Evolutionary conservation across 2,888 invertebrate species (phyloP).

Genomic region (Platycnemis pennipes): DNA sequence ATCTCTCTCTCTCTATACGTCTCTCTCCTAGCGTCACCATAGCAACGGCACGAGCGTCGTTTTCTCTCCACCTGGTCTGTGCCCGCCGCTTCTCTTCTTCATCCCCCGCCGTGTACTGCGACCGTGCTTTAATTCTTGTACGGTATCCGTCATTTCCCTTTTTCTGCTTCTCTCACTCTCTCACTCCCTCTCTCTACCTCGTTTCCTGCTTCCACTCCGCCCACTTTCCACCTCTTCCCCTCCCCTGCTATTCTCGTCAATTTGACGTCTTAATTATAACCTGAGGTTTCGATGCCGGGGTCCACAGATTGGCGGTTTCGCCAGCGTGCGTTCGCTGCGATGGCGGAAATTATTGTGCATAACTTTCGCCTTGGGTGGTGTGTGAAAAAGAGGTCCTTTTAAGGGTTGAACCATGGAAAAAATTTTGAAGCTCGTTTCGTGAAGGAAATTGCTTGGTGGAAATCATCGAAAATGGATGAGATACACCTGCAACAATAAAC

Average conservation of each 20-base stretch:
- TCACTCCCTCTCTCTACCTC: not conserved
- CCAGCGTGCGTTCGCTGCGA: not conserved
- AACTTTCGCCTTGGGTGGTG: not conserved
- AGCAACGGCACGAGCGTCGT: conserved; percentile 57
- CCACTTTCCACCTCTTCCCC: not conserved
- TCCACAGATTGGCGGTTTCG: not conserved
- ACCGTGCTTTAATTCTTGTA: not conserved
- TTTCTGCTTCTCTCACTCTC: not conserved
- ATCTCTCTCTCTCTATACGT: not conserved
- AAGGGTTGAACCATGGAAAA: not conserved
- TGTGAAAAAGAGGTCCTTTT: not conserved
- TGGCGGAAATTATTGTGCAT: conserved; percentile 9
- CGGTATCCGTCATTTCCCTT: not conserved
- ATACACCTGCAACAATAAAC: not conserved
- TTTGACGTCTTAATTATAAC: conserved; percentile 32
- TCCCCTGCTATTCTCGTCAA: not conserved
- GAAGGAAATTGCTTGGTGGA: not conserved
- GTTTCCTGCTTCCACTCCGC: not conserved
- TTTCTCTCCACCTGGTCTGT: not conserved
- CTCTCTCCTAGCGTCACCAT: conserved; percentile 29
- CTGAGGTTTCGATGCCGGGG: not conserved
- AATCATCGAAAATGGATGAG: not conserved
- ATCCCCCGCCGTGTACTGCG: not conserved
- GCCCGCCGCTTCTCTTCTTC: not conserved
- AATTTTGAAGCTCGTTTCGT: not conserved